Evolutionary conservation across 2,797 vertebrate species (phyloP).

Genomic region (Oreonectes daqikongensis): DNA sequence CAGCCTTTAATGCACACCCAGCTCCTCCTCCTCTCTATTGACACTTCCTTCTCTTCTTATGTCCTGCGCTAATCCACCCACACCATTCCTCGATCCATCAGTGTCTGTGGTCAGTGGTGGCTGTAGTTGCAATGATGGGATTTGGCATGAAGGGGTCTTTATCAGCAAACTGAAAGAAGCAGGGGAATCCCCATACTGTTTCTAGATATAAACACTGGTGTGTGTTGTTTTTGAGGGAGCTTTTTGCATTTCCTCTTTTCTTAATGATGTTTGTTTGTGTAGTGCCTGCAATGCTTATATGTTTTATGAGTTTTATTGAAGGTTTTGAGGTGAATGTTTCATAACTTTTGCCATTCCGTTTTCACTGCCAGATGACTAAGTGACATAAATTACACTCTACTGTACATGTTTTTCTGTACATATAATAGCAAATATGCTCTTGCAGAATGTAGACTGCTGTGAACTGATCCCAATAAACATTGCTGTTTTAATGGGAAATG

Average conservation of each 20-base stretch:
- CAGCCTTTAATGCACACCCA: constrained; percentile 56
- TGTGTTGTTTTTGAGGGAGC: background rate
- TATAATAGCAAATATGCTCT: constrained; percentile 2
- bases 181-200: constrained; percentile 34
- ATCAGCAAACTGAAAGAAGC: constrained; percentile 60
- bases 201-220: constrained; percentile 30
- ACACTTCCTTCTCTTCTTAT: constrained; percentile 16
- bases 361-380: background rate
- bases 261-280: constrained; percentile 10
- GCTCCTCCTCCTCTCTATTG: constrained; percentile 31
- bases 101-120: constrained; percentile 50
- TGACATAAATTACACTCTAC: background rate
- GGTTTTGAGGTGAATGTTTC: background rate
- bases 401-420: background rate
- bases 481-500: too few relatives aligned
- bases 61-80: constrained; percentile 62
- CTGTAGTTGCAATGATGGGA: constrained; percentile 47
- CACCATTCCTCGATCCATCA: constrained; percentile 61
- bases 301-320: background rate
- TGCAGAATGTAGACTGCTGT: background rate
- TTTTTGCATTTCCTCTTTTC: background rate
- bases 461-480: too few relatives aligned
- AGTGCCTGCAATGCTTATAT: background rate
- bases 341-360: background rate
- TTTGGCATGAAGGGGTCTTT: constrained; percentile 51